Percentiles rank a stretch among this genome's conserved stretches.
Conservation (phyloP, 2,113 vertebrate genomes). For the Halichoerus grypus region DNA sequence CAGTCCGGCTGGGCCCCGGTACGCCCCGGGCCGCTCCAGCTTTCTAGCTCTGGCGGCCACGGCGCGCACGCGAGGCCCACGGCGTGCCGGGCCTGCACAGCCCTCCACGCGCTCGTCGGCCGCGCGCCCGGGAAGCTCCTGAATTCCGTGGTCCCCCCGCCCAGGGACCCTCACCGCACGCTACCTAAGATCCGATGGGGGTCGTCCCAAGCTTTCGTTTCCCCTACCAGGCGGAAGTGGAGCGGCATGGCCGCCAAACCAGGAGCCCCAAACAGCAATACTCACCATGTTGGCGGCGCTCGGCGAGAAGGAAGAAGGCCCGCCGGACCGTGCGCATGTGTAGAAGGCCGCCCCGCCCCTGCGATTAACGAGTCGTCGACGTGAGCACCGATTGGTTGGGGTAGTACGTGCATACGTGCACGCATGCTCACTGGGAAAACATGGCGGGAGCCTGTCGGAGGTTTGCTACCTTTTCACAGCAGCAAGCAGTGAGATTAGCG, state of each 20-base stretch:
- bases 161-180: background rate
- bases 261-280: rapidly evolving
- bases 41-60: background rate
- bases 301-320: conserved; percentile 62
- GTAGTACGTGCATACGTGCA: background rate
- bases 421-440: background rate
- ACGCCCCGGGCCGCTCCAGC: background rate
- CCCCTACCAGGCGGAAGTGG: rapidly evolving
- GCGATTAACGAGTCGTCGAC: background rate
- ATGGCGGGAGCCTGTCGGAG: background rate
- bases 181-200: background rate
- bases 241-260: rapidly evolving
- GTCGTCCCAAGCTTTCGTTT: background rate
- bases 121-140: rapidly evolving
- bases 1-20: rapidly evolving
- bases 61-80: background rate
- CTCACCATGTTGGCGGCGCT: conserved; percentile 78
- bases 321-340: background rate
- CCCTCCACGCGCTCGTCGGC: rapidly evolving
- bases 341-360: conserved; percentile 36
- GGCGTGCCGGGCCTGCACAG: background rate
- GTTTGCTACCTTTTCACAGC: rapidly evolving
- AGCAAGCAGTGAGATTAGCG: rapidly evolving
- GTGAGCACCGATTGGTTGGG: conserved; percentile 32
- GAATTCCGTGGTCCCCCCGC: background rate